Percentiles rank a stretch among this genome's conserved stretches.
phyloP scores from a whole-genome alignment of 2,113 vertebrate genomes.

The Tor tambroides region DNA sequence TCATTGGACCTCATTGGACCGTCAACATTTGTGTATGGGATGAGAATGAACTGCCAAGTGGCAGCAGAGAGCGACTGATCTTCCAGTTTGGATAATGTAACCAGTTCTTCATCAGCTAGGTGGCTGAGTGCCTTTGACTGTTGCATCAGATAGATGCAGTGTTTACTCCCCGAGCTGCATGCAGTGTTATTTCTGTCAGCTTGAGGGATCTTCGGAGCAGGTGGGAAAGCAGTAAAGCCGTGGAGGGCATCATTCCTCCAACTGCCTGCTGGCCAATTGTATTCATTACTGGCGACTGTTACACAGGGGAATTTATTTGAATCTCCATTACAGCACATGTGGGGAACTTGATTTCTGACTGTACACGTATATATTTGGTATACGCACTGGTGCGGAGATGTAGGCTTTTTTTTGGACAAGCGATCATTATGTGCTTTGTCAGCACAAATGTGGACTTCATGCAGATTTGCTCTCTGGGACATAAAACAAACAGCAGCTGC shows the following conservation, averaged over 20 bases:
- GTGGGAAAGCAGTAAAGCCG: conserved; percentile 45
- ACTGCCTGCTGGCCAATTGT: conserved; percentile 44
- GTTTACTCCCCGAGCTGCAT: conserved; percentile 54
- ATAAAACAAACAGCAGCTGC: neutral
- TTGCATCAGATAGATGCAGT: conserved; percentile 54
- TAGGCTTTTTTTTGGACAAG: neutral
- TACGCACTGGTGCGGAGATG: neutral
- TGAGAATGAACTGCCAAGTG: conserved; percentile 17
- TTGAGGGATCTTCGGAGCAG: conserved; percentile 48
- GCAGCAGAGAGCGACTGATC: conserved; percentile 29
- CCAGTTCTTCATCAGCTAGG: conserved; percentile 19
- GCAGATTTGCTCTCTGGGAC: neutral
- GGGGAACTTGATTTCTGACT: conserved; percentile 13
- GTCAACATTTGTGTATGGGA: conserved; percentile 6
- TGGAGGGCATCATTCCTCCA: conserved; percentile 45
- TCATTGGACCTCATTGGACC: neutral
- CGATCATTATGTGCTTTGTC: conserved; percentile 15
- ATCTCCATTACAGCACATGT: conserved; percentile 31
- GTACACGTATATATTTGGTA: conserved; percentile 5
- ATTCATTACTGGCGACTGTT: conserved; percentile 54
- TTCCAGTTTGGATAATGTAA: conserved; percentile 27
- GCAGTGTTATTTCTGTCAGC: conserved; percentile 53
- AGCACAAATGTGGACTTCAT: neutral
- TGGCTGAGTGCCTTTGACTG: conserved; percentile 31
- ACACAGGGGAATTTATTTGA: conserved; percentile 38